Conservation (phyloP, 2,113 vertebrate species). For the Natator depressus region DNA sequence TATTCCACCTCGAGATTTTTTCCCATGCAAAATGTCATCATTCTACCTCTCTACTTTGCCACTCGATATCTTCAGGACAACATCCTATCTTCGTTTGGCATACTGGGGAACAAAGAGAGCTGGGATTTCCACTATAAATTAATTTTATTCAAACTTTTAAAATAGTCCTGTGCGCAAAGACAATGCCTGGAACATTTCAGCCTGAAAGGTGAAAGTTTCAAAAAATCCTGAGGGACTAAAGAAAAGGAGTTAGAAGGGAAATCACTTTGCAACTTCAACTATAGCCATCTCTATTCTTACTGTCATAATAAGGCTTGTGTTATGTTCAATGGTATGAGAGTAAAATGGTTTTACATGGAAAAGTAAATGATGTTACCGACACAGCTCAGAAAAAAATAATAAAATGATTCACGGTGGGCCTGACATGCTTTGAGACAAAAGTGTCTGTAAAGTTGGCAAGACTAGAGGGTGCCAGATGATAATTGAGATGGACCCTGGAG, state of each 20-base stretch:
- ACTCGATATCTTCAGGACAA: neutral
- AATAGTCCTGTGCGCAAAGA: neutral
- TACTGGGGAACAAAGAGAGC: neutral
- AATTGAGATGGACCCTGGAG: constrained; percentile 76
- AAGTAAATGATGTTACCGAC: constrained; percentile 53
- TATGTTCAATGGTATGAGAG: neutral
- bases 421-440: constrained; percentile 71
- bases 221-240: rapidly evolving
- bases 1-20: neutral
- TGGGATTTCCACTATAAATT: neutral
- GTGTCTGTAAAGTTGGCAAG: constrained; percentile 78
- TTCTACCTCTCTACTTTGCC: neutral
- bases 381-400: constrained; percentile 47
- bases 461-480: constrained; percentile 78
- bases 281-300: neutral
- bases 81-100: neutral
- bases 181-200: neutral
- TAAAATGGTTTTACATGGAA: constrained; percentile 48
- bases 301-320: neutral
- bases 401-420: constrained; percentile 41
- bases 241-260: neutral
- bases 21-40: neutral
- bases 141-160: neutral
- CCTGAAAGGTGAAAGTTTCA: neutral
- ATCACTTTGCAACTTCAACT: neutral